A percentile compares a stretch with the other conserved stretches of the same genome.
Conservation (phyloP, 2,797 vertebrate species). For the Chelon auratus region DNA sequence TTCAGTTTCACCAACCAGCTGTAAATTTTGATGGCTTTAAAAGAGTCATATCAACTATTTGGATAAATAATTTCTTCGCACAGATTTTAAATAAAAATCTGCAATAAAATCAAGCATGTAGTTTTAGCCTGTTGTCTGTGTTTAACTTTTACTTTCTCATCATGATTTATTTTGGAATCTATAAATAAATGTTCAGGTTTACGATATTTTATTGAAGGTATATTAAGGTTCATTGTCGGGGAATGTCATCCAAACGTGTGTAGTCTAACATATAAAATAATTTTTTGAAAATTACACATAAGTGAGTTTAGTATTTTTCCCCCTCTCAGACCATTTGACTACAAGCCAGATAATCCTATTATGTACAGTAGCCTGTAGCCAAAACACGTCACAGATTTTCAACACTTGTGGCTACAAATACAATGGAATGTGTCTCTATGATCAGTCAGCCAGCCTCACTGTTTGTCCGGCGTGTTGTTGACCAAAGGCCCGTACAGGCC, state of each 20-base stretch:
- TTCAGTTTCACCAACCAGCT: slow-evolving; percentile 32
- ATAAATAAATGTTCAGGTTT: slow-evolving; percentile 51
- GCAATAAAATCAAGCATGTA: slow-evolving; percentile 23
- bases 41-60: slow-evolving; percentile 11
- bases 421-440: slow-evolving; percentile 52
- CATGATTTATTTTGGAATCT: slow-evolving; percentile 37
- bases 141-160: slow-evolving; percentile 4
- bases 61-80: slow-evolving; percentile 23
- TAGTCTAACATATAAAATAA: slow-evolving; percentile 63
- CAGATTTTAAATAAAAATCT: slow-evolving; percentile 34
- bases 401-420: slow-evolving; percentile 80
- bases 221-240: slow-evolving; percentile 19
- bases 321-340: slow-evolving; percentile 57
- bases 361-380: slow-evolving; percentile 71
- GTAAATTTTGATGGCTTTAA: slow-evolving; percentile 8
- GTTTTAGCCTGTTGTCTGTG: slow-evolving; percentile 12
- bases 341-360: slow-evolving; percentile 68
- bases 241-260: slow-evolving; percentile 42
- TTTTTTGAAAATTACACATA: slow-evolving; percentile 58
- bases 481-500: slow-evolving; percentile 96
- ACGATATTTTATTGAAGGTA: slow-evolving; percentile 22
- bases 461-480: slow-evolving; percentile 95
- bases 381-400: slow-evolving; percentile 71
- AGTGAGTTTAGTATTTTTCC: slow-evolving; percentile 39
- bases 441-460: slow-evolving; percentile 78